Conservation (phyloP, 1,140 invertebrate species). For the Procambarus clarkii region DNA sequence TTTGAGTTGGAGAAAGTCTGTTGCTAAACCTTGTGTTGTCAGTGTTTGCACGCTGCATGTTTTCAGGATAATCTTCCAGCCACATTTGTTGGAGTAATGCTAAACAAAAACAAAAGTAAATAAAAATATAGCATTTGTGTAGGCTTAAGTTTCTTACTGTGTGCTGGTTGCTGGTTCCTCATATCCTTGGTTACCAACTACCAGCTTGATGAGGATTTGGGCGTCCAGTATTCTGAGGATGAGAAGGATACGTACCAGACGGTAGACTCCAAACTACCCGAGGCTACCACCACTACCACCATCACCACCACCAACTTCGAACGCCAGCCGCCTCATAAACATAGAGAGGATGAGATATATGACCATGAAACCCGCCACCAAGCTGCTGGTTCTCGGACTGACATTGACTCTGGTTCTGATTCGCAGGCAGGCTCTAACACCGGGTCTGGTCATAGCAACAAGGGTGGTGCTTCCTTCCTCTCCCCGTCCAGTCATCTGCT, state of each 20-base stretch:
- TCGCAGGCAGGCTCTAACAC: constrained; percentile 55
- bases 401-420: constrained; percentile 54
- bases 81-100: constrained; percentile 27
- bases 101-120: neutral
- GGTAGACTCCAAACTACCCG: neutral
- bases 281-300: neutral
- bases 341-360: constrained; percentile 22
- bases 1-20: constrained; percentile 13
- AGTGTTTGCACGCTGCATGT: constrained; percentile 42
- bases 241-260: constrained; percentile 35
- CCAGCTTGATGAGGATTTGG: constrained; percentile 47
- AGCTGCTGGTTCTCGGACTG: constrained; percentile 52
- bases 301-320: neutral
- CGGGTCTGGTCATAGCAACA: constrained; percentile 19
- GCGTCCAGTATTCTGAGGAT: constrained; percentile 36
- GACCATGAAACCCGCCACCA: constrained; percentile 18
- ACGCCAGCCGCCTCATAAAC: neutral
- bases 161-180: constrained; percentile 31
- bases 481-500: constrained; percentile 4
- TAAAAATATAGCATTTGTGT: constrained; percentile 14
- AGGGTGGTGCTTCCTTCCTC: constrained; percentile 29
- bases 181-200: constrained; percentile 51
- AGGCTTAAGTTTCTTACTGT: constrained; percentile 48
- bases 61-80: constrained; percentile 25
- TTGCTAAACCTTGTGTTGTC: constrained; percentile 35